Evolutionary conservation across 1,140 invertebrate species (phyloP), one percentile per base, ranked within the genome.

Genomic region (Wiebesia pumilae): DNA sequence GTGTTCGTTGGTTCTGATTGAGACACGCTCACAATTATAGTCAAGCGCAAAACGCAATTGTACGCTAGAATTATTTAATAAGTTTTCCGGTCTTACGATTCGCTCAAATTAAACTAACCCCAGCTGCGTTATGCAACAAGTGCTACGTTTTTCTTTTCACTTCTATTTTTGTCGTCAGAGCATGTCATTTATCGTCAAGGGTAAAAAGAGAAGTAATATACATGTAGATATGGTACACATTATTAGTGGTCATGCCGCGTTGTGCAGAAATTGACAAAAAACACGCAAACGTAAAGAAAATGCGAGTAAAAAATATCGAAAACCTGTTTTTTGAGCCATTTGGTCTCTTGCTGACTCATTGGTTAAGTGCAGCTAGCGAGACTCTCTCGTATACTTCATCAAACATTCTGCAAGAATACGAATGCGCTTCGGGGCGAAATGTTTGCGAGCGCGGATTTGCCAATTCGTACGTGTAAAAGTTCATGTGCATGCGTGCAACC

Each of bases 281-380:
- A n/a, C 71, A 12, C 10, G 40, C 10, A 75, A 75, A 43, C 71
- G 21, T 16, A 33, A 82, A 69, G 83, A 85, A 67, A 86, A 86
- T n/a, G 67, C 67, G 51, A 81, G 54, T 35, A 86, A 86, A 86
- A 86, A 82, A 82, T 82, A 54, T n/a, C 69, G 12, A 81, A 82
- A 86, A 86, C 85, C 85, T 86, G 85, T 86, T 82, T 84, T 86
- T 65, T 51, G 67, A 30, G 51, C 19, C 54, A 88, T 27, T 78
- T n/a, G 43, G 43, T 19, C 40, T 47, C 4, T 47, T 30, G 38
- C 73, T 27, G 1, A 30, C 77, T 51, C 77, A 54, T 54, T 78
- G 47, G 77, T n/a, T 54, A 35, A 30, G 77, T 54, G 27, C n/a
- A 35, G n/a, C 47, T 30, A 12, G 12, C n/a, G 67, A 54, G 9